Evolutionary conservation across 2,888 invertebrate genomes (phyloP), one percentile per base, ranked within the genome.

Genomic region (Listrodromus nycthemerus): DNA sequence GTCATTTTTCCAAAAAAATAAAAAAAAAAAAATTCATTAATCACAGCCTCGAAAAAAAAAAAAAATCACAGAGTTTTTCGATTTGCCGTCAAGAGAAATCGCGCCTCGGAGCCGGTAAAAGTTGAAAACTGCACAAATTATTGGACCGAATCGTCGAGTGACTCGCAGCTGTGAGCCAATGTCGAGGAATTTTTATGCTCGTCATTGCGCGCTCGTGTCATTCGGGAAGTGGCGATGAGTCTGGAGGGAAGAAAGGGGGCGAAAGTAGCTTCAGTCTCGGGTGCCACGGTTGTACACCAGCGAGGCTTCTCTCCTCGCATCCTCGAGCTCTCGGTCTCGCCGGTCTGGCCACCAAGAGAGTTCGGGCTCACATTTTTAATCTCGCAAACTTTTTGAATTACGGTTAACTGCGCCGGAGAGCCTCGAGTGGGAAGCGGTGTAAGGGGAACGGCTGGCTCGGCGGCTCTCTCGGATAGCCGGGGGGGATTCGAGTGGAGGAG

Each of bases 321-420:
- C 52, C 63, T 63, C 58, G 63, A 55, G 27, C 30, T 61, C 48
- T 80, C 41, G 37, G 50, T 45, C 30, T 61, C 67, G 75, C 73
- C 55, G 16, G 82, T 67, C 41, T 63, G 69, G 58, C 79, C 71
- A 80, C 84, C 85, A 75, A 73, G 80, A 86, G 78, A 83, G 88
- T 87, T 85, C 86, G 80, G 86, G 63, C 76, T 88, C 86, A 87
- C 88, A 91, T 90, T 91, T 92, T 92, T 92, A 91, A 91, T 91
- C 89, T 88, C 84, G 81, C 87, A 85, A 91, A 92, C 88, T 92
- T 92, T 91, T 89, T 89, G 89, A 91, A 91, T 92, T 90, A 91
- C 88, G 89, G 81, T 87, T 86, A 74, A 83, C 76, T 83, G 70
- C 83, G 55, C 69, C 65, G 41, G 41, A 66, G 74, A 65, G 77